These are phyloP conservation scores for Labeo calbasu DNA, from an alignment of 2,797 vertebrate genomes.

Conservation along the genomic window DNA sequence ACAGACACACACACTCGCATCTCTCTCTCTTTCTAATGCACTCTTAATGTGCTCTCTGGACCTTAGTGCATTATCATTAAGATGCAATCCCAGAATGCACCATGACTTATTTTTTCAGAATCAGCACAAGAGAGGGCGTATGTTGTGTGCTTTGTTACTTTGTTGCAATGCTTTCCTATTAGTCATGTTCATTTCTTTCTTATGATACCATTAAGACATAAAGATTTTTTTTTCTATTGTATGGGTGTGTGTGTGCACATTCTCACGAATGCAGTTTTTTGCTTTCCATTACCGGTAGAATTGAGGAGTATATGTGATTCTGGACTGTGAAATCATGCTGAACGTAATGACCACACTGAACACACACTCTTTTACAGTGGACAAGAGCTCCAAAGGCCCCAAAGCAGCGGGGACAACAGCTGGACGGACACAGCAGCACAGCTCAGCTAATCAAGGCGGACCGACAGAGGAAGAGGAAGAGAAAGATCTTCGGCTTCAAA, in stretches of 20 bases:
- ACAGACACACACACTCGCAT: slow-evolving; percentile 38
- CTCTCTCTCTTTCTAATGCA: slow-evolving; percentile 47
- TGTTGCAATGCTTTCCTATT: slow-evolving; percentile 13
- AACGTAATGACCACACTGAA: slow-evolving; percentile 64
- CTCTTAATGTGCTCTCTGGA: slow-evolving; percentile 50
- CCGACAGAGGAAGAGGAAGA: slow-evolving; percentile 52
- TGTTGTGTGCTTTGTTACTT: slow-evolving; percentile 51
- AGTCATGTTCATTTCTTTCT: slow-evolving; percentile 33
- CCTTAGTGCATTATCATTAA: slow-evolving; percentile 60
- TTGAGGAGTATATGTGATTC: slow-evolving; percentile 30
- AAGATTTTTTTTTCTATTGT: neutral
- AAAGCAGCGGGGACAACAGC: neutral
- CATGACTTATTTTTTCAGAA: slow-evolving; percentile 1
- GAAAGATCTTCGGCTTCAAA: slow-evolving; percentile 63
- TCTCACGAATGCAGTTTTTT: neutral
- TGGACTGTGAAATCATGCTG: slow-evolving; percentile 63
- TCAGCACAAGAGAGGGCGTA: slow-evolving; percentile 59
- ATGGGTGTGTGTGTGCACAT: slow-evolving; percentile 13
- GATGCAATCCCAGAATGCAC: slow-evolving; percentile 72
- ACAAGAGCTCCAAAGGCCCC: slow-evolving; percentile 69
- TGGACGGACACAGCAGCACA: slow-evolving; percentile 29
- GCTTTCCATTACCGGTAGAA: neutral
- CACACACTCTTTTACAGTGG: slow-evolving; percentile 72
- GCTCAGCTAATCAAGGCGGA: neutral
- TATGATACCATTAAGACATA: neutral